Evolutionary conservation across 2,888 invertebrate genomes (phyloP).

Genomic region (Agrochola circellaris): DNA sequence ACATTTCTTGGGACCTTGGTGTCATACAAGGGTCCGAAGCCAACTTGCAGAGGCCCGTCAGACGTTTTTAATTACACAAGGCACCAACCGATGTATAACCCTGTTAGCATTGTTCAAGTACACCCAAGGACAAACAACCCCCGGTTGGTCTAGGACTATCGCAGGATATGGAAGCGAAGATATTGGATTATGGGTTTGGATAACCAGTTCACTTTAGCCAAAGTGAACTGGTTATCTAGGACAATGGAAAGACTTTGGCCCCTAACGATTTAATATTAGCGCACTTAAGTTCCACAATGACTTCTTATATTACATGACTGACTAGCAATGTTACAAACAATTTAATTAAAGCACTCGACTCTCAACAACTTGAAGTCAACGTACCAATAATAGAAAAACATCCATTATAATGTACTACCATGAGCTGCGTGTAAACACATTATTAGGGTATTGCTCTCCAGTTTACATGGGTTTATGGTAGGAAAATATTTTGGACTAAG

Average conservation of each 20-base stretch:
- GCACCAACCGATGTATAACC: too few relatives aligned
- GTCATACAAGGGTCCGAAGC: too few relatives aligned
- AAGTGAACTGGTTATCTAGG: neutral
- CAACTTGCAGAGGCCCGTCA: too few relatives aligned
- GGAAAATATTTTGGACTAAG: constrained; percentile 1
- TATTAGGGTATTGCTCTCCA: constrained; percentile 27
- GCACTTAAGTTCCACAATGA: neutral
- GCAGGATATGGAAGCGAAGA: too few relatives aligned
- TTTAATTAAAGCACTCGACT: neutral
- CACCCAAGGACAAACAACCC: too few relatives aligned
- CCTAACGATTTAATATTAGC: neutral
- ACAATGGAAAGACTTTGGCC: neutral
- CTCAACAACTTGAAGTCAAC: constrained; percentile 4
- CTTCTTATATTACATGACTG: too few relatives aligned
- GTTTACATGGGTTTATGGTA: neutral
- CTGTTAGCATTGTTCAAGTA: too few relatives aligned
- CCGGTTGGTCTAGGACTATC: too few relatives aligned
- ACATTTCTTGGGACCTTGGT: too few relatives aligned
- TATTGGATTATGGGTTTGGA: neutral
- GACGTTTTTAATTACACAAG: too few relatives aligned
- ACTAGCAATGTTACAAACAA: constrained; percentile 3
- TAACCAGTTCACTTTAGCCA: too few relatives aligned
- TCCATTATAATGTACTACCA: constrained; percentile 22
- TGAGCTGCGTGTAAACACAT: constrained; percentile 47
- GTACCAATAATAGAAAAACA: constrained; percentile 2